Base-by-base conservation (phyloP, 1,140 invertebrate species). In the Caenorhabditis briggsae region DNA sequence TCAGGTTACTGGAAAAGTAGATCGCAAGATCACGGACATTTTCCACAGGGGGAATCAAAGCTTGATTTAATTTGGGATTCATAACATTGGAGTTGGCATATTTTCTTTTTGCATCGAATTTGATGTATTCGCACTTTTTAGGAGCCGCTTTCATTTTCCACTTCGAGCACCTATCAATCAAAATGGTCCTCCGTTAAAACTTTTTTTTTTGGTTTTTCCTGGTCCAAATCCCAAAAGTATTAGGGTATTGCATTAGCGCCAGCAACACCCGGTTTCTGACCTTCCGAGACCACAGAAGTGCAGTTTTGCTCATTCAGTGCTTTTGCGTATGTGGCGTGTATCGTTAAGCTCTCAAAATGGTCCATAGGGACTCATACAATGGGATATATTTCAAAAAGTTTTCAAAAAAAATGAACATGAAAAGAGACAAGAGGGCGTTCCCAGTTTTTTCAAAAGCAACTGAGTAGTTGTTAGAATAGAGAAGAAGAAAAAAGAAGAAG, bases 361-460 rank as follows among this genome's bases (percentile, higher is more conserved):
- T 78, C 70, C 70, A 20, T 78, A 20, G 70, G 70, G 70, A 78
- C 33, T 5, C 12, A 50, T 78, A 78, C 33, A 78, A 78, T 50
- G 12, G n/a, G 46, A 78, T 50, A 50, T 50, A 78, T 50, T 78
- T 78, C 70, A 78, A 78, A 78, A 78, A 48, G 53, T 78, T 50
- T 48, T 12, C 46, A 50, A 78, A 33, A 33, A 3, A 78, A 50
- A 50, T 78, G 70, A 48, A 50, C 43, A 50, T 50, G 70, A 78
- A 78, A 78, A 78, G 43, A 78, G 46, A 50, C 46, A 78, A 50
- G 70, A 78, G 70, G 70, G 70, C 70, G 70, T 78, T 78, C 70
- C 70, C 70, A 20, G 70, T 78, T 50, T 78, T 50, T 20, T 2
- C 11, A 61, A 78, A 78, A 20, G 61, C 14, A 58, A 58, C 56